These are phyloP conservation scores for Eretmochelys imbricata DNA, from an alignment of 2,113 vertebrate genomes.

Conservation along the genomic window DNA sequence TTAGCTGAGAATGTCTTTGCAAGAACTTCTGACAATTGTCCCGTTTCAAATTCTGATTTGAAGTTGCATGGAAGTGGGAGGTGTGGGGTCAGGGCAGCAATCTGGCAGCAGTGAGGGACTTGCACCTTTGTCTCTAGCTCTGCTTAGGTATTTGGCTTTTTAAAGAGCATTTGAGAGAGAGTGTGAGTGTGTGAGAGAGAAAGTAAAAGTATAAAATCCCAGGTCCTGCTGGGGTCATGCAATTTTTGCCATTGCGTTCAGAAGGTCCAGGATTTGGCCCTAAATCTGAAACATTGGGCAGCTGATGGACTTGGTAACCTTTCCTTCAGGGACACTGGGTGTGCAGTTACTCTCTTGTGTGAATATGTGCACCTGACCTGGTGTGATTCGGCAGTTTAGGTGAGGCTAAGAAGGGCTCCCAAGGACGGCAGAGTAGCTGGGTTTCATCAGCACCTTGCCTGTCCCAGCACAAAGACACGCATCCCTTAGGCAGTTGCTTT, in stretches of 20 bases:
- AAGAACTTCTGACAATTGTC: background rate
- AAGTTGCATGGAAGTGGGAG: rapidly evolving
- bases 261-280: background rate
- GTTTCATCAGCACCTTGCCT: rapidly evolving
- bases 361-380: rapidly evolving
- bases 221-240: background rate
- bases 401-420: background rate
- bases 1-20: background rate
- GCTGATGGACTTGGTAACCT: background rate
- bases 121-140: rapidly evolving
- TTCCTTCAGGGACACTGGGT: background rate
- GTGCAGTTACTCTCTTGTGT: background rate
- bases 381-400: background rate
- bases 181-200: background rate
- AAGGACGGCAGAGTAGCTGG: background rate
- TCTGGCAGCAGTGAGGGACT: background rate
- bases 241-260: background rate
- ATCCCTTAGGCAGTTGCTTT: rapidly evolving
- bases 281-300: background rate
- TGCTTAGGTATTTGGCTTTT: background rate
- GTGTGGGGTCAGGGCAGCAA: rapidly evolving
- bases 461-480: background rate
- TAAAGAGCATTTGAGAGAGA: background rate
- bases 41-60: rapidly evolving
- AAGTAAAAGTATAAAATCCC: background rate